Percentiles rank a stretch among this genome's conserved stretches.
phyloP scores from a whole-genome alignment of 1,140 invertebrate species.

The Aplysia californica region DNA sequence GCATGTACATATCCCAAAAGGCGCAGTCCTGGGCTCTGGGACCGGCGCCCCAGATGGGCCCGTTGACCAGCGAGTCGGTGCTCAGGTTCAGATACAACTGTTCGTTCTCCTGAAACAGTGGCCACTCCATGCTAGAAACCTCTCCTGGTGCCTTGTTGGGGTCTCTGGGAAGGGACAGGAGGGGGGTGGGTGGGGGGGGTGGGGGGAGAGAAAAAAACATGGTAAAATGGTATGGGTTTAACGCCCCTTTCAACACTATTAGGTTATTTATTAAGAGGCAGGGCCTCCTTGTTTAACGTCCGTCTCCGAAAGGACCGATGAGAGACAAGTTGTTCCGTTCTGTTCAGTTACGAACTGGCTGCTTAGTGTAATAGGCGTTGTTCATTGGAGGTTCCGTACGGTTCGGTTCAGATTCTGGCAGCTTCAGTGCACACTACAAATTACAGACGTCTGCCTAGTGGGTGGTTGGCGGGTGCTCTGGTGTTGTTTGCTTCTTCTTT shows the following conservation, averaged over 20 bases:
- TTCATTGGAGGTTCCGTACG: not conserved
- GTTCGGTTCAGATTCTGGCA: too few relatives aligned
- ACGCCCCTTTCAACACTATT: too few relatives aligned
- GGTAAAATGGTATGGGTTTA: too few relatives aligned
- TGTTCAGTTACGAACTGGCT: not conserved
- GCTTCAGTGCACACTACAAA: not conserved
- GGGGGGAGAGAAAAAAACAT: too few relatives aligned
- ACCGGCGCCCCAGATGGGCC: conserved; percentile 76
- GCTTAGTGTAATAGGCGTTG: not conserved
- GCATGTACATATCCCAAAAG: conserved; percentile 96
- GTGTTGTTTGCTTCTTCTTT: too few relatives aligned
- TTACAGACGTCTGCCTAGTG: not conserved
- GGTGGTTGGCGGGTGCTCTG: too few relatives aligned
- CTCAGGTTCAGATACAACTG: conserved; percentile 88
- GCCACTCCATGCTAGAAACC: conserved; percentile 78
- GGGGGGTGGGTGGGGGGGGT: too few relatives aligned
- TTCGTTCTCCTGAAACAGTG: conserved; percentile 82
- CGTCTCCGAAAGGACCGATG: not conserved
- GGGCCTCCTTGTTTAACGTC: too few relatives aligned
- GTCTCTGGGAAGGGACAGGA: conserved; percentile 72
- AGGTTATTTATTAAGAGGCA: too few relatives aligned
- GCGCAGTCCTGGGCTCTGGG: conserved; percentile 91
- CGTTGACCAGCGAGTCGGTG: conserved; percentile 74
- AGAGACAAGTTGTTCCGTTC: not conserved
- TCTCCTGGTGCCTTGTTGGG: conserved; percentile 72